Evolutionary conservation across 2,888 invertebrate species (phyloP).

Genomic region (Diplolepis rosae): DNA sequence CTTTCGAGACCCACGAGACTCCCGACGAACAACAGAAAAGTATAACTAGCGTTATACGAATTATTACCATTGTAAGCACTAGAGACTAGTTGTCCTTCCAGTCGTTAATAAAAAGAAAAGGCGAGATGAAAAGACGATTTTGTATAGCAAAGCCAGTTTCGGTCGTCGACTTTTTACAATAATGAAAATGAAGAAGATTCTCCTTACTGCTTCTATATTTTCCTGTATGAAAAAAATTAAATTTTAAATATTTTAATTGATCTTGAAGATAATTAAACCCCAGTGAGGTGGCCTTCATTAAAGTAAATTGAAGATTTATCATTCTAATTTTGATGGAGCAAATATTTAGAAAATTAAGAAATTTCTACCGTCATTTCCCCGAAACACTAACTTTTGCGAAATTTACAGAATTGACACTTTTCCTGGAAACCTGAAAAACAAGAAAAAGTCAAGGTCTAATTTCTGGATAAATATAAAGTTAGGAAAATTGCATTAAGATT

Average conservation of each 20-base stretch:
- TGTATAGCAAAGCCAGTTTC: neutral
- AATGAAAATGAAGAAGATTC: neutral
- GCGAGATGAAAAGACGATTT: neutral
- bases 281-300: too few relatives aligned
- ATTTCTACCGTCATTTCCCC: too few relatives aligned
- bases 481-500: too few relatives aligned
- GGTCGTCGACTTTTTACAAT: neutral
- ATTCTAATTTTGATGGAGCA: too few relatives aligned
- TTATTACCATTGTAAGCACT: slow-evolving; percentile 1
- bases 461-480: too few relatives aligned
- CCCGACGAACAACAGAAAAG: neutral
- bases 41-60: neutral
- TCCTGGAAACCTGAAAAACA: too few relatives aligned
- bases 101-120: neutral
- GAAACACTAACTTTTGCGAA: too few relatives aligned
- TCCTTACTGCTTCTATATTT: neutral
- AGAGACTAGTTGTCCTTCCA: neutral
- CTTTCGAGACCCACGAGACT: slow-evolving; percentile 3
- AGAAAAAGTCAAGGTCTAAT: too few relatives aligned
- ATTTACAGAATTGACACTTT: too few relatives aligned
- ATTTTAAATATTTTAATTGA: neutral
- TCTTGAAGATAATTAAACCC: neutral
- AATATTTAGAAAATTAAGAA: too few relatives aligned
- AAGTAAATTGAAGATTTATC: too few relatives aligned
- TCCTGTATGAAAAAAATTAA: too few relatives aligned